These are phyloP conservation scores for Xyrauchen texanus DNA, from an alignment of 2,113 vertebrate species.

Conservation along the genomic window DNA sequence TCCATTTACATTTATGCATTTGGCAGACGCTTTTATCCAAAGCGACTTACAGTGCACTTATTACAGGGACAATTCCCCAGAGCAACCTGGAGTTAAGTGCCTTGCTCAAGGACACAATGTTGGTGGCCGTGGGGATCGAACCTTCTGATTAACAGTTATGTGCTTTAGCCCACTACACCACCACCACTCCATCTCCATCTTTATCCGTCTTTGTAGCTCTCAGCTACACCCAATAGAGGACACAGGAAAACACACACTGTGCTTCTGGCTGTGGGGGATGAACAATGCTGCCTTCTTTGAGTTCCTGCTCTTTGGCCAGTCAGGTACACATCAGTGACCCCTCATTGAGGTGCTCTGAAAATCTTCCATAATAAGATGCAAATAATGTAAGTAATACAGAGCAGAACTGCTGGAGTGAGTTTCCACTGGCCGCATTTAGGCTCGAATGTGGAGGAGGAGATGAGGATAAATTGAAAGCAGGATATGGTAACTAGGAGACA, in stretches of 20 bases:
- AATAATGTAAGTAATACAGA: constrained; percentile 61
- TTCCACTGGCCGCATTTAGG: constrained; percentile 49
- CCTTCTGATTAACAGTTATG: no score
- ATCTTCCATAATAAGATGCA: constrained; percentile 59
- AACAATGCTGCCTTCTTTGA: constrained; percentile 55
- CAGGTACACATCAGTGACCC: constrained; percentile 49
- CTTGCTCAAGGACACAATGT: no score
- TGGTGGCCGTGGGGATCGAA: no score
- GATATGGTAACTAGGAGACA: not conserved
- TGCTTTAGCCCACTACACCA: no score
- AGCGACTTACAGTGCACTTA: no score
- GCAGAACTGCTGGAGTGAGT: constrained; percentile 42
- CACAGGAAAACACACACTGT: constrained; percentile 40
- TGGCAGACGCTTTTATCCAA: no score
- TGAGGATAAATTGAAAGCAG: constrained; percentile 27
- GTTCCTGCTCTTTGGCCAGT: constrained; percentile 25
- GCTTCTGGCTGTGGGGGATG: not conserved
- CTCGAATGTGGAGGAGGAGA: constrained; percentile 36
- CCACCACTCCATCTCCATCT: no score
- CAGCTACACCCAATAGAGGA: constrained; percentile 38
- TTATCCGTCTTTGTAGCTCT: constrained; percentile 8
- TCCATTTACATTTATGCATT: no score
- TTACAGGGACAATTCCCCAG: no score
- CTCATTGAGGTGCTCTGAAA: constrained; percentile 61
- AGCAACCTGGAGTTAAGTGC: no score